Percentiles rank a stretch among this genome's conserved stretches.
phyloP scores from a whole-genome alignment of 2,797 vertebrate species.

The Anabas testudineus region DNA sequence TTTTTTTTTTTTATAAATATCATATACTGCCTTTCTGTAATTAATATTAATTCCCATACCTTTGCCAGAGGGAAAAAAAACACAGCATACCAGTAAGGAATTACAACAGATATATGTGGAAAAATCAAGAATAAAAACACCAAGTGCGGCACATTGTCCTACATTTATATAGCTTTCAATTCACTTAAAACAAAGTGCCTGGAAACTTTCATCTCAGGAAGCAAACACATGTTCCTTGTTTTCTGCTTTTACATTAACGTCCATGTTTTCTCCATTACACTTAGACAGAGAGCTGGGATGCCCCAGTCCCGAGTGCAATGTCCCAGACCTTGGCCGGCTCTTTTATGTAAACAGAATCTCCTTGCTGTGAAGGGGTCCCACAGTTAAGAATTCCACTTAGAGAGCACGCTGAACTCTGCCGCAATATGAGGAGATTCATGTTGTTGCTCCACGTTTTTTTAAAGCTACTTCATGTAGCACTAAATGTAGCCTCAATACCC shows the following conservation, averaged over 20 bases:
- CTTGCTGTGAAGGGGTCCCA: conserved; percentile 87
- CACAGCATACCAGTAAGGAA: background rate
- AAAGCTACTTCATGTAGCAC: conserved; percentile 71
- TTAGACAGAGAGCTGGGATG: conserved; percentile 71
- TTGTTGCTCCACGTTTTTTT: conserved; percentile 65
- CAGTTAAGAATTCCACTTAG: conserved; percentile 88
- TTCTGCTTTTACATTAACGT: conserved; percentile 74
- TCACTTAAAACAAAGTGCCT: conserved; percentile 55
- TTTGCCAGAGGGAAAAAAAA: conserved; percentile 4
- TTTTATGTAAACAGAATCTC: conserved; percentile 85
- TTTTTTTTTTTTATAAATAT: conserved; percentile 10
- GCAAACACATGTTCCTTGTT: conserved; percentile 74
- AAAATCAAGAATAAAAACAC: background rate
- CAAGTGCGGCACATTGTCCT: conserved; percentile 15
- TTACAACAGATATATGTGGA: conserved; percentile 13
- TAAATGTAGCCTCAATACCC: conserved; percentile 75
- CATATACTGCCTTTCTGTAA: background rate
- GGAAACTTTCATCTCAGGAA: conserved; percentile 72
- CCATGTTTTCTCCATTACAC: conserved; percentile 78
- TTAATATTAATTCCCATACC: background rate
- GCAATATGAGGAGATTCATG: conserved; percentile 73
- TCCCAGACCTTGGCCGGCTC: conserved; percentile 76
- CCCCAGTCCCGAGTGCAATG: conserved; percentile 83
- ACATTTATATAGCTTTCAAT: conserved; percentile 48
- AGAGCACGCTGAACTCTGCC: conserved; percentile 67